Base-by-base conservation (phyloP, 2,888 invertebrate species). In the Epiperipatus broadwayi region DNA sequence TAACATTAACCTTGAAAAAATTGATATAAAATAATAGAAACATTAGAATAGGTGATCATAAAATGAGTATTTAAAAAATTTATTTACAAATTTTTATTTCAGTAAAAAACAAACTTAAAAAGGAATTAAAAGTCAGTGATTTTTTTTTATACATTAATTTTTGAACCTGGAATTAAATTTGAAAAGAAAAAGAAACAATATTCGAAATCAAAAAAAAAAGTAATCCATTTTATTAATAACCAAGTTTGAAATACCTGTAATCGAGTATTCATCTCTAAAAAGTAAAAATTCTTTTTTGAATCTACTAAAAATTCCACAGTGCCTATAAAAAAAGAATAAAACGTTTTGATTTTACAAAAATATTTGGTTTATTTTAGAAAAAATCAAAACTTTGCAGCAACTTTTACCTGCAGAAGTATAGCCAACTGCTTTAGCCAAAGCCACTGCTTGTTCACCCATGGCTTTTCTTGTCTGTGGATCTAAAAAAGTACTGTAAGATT, bases 241-340 rank as follows among this genome's bases (percentile, higher is more conserved):
- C 30, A 37, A n/a, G n/a, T n/a, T n/a, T n/a, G n/a, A n/a, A n/a
- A n/a, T 4, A 66, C 66, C 56, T 73, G 73, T 10, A 73, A 58
- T 31, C 73, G 59, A 0, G 74, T 73, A 54, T 74, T 74, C 72
- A 74, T 72, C 58, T 75, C 73, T 36, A 74, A 59, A 51, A 74
- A 74, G 52, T 72, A 75, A 51, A 73, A 74, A 48, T 71, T 67
- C 48, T 62, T 61, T 43, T 69, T 50, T 19, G 63, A 60, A 50
- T 73, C 73, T 2, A 72, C 69, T 27, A 73, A 56, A 52, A 72
- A 73, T 52, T 73, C 73, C 10, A 73, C 71, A 7, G 73, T 73
- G 12, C 71, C 70, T 55, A 41, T 41, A 37, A 33, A 33, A 10
- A 33, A 15, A 5, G 12, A 8, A 16, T 15, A 16, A 20, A 19